Evolutionary conservation across 1,140 invertebrate species (phyloP).

Genomic region (Dreissena polymorpha): DNA sequence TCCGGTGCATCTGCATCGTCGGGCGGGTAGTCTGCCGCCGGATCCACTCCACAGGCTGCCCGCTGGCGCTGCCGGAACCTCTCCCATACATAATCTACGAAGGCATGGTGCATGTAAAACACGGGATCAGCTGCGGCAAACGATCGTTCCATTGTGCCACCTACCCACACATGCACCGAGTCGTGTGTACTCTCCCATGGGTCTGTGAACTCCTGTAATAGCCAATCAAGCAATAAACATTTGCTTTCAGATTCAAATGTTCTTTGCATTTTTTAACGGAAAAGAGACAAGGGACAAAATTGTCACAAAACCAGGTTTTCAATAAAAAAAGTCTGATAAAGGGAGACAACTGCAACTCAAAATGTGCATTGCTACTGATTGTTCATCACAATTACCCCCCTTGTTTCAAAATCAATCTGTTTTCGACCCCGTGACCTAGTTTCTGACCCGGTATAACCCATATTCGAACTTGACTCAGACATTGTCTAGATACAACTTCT

Average conservation of each 20-base stretch:
- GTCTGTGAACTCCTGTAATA: slow-evolving; percentile 9
- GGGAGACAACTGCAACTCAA: too few species aligned
- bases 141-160: slow-evolving; percentile 63
- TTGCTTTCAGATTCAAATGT: neutral
- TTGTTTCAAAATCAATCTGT: too few species aligned
- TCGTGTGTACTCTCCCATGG: slow-evolving; percentile 63
- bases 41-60: neutral
- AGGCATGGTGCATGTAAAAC: slow-evolving; percentile 79
- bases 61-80: slow-evolving; percentile 51
- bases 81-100: slow-evolving; percentile 74
- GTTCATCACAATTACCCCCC: too few species aligned
- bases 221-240: neutral
- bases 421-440: too few species aligned
- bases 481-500: too few species aligned
- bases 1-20: neutral
- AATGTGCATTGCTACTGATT: too few species aligned
- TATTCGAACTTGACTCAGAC: too few species aligned
- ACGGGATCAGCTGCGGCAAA: slow-evolving; percentile 76
- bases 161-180: slow-evolving; percentile 64
- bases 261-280: neutral
- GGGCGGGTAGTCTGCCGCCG: slow-evolving; percentile 30
- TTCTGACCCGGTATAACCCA: too few species aligned
- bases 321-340: too few species aligned
- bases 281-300: too few species aligned
- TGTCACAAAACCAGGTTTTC: too few species aligned